These are phyloP conservation scores for Enteromius argenteus DNA, from an alignment of 2,797 vertebrate species.

Conservation along the genomic window DNA sequence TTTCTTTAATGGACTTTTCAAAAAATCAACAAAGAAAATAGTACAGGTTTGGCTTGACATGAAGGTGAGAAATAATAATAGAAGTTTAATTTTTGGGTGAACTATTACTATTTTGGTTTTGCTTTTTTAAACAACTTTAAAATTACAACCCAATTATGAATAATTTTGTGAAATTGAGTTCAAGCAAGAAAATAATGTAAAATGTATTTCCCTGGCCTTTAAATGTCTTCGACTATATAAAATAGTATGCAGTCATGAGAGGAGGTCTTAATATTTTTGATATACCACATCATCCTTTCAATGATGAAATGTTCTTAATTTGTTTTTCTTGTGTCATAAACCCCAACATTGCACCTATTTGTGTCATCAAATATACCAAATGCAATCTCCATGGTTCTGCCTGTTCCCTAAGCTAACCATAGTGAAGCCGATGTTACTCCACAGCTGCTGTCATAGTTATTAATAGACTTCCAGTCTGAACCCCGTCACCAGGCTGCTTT, in stretches of 20 bases:
- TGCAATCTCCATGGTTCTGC: constrained; percentile 18
- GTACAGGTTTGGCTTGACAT: not conserved
- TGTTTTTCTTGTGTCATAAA: constrained; percentile 12
- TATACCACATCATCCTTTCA: not conserved
- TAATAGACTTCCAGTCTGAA: constrained; percentile 65
- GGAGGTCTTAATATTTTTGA: constrained; percentile 3
- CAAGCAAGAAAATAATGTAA: not conserved
- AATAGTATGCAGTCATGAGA: not conserved
- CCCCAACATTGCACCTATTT: constrained; percentile 14
- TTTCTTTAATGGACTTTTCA: not conserved
- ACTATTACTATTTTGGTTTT: too few relatives aligned
- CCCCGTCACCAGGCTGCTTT: constrained; percentile 63
- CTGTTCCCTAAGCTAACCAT: constrained; percentile 28
- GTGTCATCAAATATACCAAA: constrained; percentile 37
- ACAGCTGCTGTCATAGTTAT: constrained; percentile 62
- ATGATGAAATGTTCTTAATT: constrained; percentile 10
- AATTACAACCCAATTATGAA: too few relatives aligned
- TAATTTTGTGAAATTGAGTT: too few relatives aligned
- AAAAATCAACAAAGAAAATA: not conserved
- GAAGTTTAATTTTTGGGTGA: not conserved
- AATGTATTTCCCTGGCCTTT: not conserved
- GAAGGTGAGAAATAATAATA: not conserved
- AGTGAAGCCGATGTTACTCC: constrained; percentile 51
- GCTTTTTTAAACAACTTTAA: too few relatives aligned
- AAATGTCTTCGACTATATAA: not conserved